phyloP scores from a whole-genome alignment of 2,888 invertebrate species.

The Gymnosoma rotundatum region DNA sequence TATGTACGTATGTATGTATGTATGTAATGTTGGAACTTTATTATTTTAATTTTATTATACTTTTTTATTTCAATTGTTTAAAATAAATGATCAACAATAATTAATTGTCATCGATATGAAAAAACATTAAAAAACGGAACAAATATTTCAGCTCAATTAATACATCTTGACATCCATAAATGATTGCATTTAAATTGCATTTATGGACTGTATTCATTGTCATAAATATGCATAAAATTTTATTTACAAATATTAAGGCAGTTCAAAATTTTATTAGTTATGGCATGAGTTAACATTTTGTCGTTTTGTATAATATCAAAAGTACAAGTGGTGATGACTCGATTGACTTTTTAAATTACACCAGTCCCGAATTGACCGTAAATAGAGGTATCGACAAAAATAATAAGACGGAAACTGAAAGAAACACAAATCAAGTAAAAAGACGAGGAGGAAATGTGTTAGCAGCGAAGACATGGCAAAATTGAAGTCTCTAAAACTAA shows the following conservation, averaged over 20 bases:
- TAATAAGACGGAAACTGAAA: too few relatives aligned
- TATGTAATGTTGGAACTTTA: not conserved
- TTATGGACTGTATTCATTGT: slow-evolving; percentile 28
- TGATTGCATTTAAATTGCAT: slow-evolving; percentile 65
- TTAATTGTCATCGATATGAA: slow-evolving; percentile 62
- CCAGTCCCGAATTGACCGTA: too few relatives aligned
- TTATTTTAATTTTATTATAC: not conserved
- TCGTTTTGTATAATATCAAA: too few relatives aligned
- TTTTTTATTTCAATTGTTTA: slow-evolving; percentile 23
- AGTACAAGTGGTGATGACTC: too few relatives aligned
- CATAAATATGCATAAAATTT: slow-evolving; percentile 1
- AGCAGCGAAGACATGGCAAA: too few relatives aligned
- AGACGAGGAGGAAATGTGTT: too few relatives aligned
- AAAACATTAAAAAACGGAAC: slow-evolving; percentile 7
- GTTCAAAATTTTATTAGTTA: not conserved
- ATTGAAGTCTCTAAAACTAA: too few relatives aligned
- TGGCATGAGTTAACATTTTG: too few relatives aligned
- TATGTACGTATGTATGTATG: too few relatives aligned
- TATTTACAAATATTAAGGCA: slow-evolving; percentile 20
- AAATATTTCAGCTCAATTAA: slow-evolving; percentile 68
- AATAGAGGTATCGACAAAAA: too few relatives aligned
- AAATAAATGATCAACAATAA: slow-evolving; percentile 55
- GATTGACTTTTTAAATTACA: too few relatives aligned
- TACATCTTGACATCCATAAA: slow-evolving; percentile 67
- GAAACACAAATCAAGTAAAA: too few relatives aligned